phyloP scores from a whole-genome alignment of 2,113 vertebrate genomes.

The Enhydra lutris region DNA sequence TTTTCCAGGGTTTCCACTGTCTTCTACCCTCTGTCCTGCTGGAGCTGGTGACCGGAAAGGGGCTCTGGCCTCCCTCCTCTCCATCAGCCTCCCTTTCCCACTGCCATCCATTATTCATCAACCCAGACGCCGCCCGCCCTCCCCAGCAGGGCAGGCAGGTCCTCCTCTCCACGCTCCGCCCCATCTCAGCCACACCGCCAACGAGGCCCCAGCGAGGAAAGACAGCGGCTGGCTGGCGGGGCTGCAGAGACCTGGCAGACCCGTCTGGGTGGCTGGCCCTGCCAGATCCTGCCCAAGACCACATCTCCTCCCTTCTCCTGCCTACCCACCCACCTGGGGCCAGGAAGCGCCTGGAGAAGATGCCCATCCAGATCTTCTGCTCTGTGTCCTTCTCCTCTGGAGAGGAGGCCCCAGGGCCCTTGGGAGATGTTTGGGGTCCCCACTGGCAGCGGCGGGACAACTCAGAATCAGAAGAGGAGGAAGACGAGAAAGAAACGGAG shows the following conservation, averaged over 20 bases:
- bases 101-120: conserved; percentile 68
- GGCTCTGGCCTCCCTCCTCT: conserved; percentile 50
- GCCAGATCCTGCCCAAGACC: neutral
- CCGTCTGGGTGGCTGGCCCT: neutral
- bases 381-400: conserved; percentile 93
- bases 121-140: conserved; percentile 28
- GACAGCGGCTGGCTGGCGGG: neutral
- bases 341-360: conserved; percentile 66
- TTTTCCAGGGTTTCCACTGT: neutral
- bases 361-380: conserved; percentile 97
- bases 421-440: conserved; percentile 64
- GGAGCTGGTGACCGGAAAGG: neutral
- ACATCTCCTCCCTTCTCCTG: neutral
- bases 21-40: neutral
- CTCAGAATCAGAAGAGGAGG: conserved; percentile 77
- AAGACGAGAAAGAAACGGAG: conserved; percentile 76
- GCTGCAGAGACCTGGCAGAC: neutral
- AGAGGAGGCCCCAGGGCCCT: conserved; percentile 80
- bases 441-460: conserved; percentile 15
- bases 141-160: conserved; percentile 5
- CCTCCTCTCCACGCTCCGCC: conserved; percentile 31
- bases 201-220: neutral
- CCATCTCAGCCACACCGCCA: neutral
- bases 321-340: neutral
- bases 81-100: conserved; percentile 54